Percentiles rank a stretch among this genome's conserved stretches.
Conservation (phyloP, 2,797 vertebrate species). For the Bradypodion ventrale region DNA sequence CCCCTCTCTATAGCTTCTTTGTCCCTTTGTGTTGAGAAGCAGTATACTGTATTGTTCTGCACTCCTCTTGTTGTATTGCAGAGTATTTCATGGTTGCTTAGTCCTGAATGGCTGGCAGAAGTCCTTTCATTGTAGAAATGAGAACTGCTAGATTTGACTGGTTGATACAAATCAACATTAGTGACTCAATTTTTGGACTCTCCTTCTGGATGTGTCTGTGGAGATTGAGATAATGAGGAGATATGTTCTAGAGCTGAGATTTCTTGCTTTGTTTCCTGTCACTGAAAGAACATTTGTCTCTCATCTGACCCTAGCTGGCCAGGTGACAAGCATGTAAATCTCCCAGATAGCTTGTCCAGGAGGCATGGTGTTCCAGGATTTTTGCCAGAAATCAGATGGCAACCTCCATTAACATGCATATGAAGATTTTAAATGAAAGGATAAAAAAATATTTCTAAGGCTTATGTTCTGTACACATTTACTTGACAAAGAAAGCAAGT, state of each 20-base stretch:
- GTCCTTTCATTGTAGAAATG: background rate
- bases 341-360: too few relatives aligned
- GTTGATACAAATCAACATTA: background rate
- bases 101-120: background rate
- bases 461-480: background rate
- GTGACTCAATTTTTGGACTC: background rate
- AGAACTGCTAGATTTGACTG: background rate
- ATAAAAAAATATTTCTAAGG: background rate
- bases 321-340: too few relatives aligned
- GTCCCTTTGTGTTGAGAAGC: background rate
- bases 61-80: background rate
- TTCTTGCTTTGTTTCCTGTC: background rate
- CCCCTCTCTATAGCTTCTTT: background rate
- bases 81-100: background rate
- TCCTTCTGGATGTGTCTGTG: background rate
- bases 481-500: background rate
- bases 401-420: too few relatives aligned
- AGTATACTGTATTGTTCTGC: background rate
- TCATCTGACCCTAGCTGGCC: too few relatives aligned
- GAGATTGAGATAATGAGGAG: background rate
- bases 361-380: too few relatives aligned
- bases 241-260: background rate
- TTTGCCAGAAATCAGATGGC: background rate
- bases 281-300: too few relatives aligned
- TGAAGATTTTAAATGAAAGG: too few relatives aligned